Evolutionary conservation across 2,797 vertebrate species (phyloP).

Genomic region (Garrulus glandarius): DNA sequence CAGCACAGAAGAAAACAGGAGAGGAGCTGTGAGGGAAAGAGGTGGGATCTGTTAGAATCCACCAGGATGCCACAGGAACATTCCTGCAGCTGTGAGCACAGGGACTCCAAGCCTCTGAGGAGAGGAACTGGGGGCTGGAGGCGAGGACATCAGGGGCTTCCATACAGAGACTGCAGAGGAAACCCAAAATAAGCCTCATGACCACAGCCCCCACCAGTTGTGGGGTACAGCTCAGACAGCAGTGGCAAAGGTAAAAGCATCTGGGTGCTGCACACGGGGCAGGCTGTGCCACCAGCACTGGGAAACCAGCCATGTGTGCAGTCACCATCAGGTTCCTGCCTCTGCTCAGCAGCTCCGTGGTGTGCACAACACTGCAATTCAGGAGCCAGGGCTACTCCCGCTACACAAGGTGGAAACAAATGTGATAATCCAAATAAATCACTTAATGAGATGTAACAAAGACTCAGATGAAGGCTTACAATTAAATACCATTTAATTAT

Average conservation of each 20-base stretch:
- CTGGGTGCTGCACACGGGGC: fast-evolving
- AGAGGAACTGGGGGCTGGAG: background rate
- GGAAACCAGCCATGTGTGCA: fast-evolving
- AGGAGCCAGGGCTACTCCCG: background rate
- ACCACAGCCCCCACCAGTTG: fast-evolving
- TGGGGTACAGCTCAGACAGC: background rate
- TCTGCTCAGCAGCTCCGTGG: background rate
- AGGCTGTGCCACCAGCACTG: fast-evolving
- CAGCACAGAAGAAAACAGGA: background rate
- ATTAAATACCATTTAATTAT: conserved; percentile 62
- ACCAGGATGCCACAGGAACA: background rate
- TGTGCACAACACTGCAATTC: background rate
- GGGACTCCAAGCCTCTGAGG: fast-evolving
- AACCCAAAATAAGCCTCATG: fast-evolving
- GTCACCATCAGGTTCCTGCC: background rate
- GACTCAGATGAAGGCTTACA: background rate
- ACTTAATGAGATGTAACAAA: conserved; percentile 19
- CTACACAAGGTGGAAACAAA: background rate
- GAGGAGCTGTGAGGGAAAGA: fast-evolving
- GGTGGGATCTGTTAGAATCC: fast-evolving
- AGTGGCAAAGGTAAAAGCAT: fast-evolving
- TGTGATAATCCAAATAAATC: conserved; percentile 19
- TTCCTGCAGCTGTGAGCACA: fast-evolving
- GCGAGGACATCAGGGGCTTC: background rate
- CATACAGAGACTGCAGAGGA: background rate